Conservation (phyloP, 2,888 invertebrate genomes). For the Belgica antarctica region DNA sequence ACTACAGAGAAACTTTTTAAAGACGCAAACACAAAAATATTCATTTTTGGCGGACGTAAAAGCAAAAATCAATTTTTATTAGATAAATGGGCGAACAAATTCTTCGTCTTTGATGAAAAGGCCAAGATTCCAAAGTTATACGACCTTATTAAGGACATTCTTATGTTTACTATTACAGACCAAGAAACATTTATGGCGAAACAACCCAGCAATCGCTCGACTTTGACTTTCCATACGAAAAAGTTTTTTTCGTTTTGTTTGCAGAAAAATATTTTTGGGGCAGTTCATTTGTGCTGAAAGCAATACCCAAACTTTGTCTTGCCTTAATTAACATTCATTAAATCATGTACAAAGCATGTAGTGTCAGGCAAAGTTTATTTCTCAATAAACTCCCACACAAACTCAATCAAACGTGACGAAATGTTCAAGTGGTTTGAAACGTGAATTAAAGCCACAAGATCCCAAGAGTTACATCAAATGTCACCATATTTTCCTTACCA, state of each 20-base stretch:
- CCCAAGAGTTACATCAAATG: no score
- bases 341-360: no score
- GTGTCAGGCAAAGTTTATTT: no score
- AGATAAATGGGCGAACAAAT: neutral
- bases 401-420: no score
- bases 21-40: neutral
- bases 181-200: neutral
- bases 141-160: neutral
- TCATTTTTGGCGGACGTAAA: neutral
- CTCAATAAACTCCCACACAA: no score
- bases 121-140: neutral
- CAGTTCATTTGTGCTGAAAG: neutral
- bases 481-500: neutral
- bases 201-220: neutral
- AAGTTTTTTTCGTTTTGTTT: no score
- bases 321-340: no score
- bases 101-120: neutral
- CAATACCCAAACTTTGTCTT: no score
- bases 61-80: slow-evolving; percentile 23
- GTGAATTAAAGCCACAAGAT: no score
- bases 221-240: neutral
- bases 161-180: neutral
- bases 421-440: no score
- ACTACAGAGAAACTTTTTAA: neutral
- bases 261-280: no score